Percentiles rank a stretch among this genome's conserved stretches.
Evolutionary conservation across 2,113 vertebrate genomes (phyloP).

Genomic region (Epinephelus lanceolatus): DNA sequence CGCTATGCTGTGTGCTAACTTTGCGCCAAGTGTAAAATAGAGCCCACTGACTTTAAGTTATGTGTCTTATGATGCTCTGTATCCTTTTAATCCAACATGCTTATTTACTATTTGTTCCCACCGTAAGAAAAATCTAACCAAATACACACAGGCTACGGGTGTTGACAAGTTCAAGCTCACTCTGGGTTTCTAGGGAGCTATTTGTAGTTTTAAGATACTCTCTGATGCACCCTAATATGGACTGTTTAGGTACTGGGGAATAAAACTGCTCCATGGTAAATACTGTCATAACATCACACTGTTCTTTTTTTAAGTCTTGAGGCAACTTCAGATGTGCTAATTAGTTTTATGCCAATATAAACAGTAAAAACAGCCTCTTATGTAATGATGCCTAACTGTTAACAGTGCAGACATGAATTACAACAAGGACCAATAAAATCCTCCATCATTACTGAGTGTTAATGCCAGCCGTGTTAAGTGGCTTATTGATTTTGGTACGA

Average conservation of each 20-base stretch:
- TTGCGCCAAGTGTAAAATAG: too few species aligned
- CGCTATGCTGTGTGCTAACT: too few species aligned
- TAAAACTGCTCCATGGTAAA: neutral
- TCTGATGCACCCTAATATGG: neutral
- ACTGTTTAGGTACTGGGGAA: neutral
- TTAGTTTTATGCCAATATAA: constrained; percentile 6
- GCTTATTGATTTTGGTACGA: constrained; percentile 43
- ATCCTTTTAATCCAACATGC: neutral
- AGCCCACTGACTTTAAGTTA: neutral
- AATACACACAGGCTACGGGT: neutral
- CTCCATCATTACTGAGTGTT: constrained; percentile 20
- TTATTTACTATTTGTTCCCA: neutral
- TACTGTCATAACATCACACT: neutral
- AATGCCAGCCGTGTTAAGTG: constrained; percentile 11
- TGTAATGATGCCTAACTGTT: constrained; percentile 1
- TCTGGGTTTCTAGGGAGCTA: neutral
- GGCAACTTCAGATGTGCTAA: neutral
- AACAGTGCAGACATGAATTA: constrained; percentile 8
- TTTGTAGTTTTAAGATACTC: neutral
- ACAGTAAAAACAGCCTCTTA: neutral
- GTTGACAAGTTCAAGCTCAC: neutral
- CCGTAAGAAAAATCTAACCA: neutral
- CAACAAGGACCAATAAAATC: constrained; percentile 25
- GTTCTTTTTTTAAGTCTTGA: neutral
- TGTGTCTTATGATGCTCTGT: neutral